Base-by-base conservation (phyloP, 2,113 vertebrate species). In the Lepus europaeus region DNA sequence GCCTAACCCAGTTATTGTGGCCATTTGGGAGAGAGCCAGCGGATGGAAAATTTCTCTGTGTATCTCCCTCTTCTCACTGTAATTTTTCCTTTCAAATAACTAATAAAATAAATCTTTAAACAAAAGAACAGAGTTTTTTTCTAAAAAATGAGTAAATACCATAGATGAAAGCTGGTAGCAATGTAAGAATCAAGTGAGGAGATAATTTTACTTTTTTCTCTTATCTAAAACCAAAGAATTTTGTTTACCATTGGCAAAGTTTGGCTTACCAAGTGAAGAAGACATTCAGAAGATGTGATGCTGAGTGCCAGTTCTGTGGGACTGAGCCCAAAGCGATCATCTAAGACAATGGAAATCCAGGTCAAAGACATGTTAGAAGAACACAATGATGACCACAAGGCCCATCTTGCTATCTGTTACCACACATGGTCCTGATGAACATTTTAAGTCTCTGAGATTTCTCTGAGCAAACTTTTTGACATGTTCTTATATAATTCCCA, bases 171-270 rank as follows among this genome's bases (percentile, higher is more conserved):
- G 82, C 66, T 59, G 45, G 23, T 72, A 63, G 69, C 9, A 49
- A 5, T 45, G 6, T n/a, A 76, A 36, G 33, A 25, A 33, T 45
- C 45, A n/a, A 86, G 1, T n/a, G 27, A 85, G 5, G 39, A 88
- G 27, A 70, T 87, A 27, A 69, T 93, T 94, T 95, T 79, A 76
- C 27, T 87, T 90, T 51, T 91, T 84, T 53, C 29, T 79, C 19
- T 87, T 85, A 66, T 49, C 39, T 87, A 59, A 53, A 14, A 72
- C 36, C 36, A 74, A 81, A 79, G 64, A 29, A 70, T 82, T 94
- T 90, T 72, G 63, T 92, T 85, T 82, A 72, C 61, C 69, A 96
- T 33, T 69, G 25, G 6, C 53, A 59, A 82, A 36, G 49, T 84
- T 68, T 81, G 27, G 19, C n/a, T 94, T 45, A 59, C 16, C 33